These are phyloP conservation scores for Malurus cyaneus DNA, from an alignment of 2,113 vertebrate genomes.

Conservation along the genomic window DNA sequence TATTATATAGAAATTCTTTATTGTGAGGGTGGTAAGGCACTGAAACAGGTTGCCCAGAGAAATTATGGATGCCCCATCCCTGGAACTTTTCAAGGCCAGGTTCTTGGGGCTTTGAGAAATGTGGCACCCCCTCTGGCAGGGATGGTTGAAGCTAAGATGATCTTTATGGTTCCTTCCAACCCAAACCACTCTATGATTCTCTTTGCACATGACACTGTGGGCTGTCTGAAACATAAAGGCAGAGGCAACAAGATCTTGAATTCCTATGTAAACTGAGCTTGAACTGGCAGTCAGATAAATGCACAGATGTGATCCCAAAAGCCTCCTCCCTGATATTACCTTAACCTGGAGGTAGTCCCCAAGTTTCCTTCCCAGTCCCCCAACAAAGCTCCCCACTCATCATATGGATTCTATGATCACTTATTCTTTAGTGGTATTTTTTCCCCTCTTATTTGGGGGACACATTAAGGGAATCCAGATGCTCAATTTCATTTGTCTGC, in stretches of 20 bases:
- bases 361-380: background rate
- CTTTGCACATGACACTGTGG: no score
- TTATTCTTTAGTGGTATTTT: background rate
- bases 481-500: background rate
- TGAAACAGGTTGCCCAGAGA: background rate
- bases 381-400: background rate
- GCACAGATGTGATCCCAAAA: background rate
- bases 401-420: background rate
- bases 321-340: background rate
- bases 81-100: background rate
- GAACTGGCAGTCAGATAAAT: background rate
- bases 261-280: background rate
- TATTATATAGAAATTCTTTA: background rate
- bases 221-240: background rate
- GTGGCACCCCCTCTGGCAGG: no score
- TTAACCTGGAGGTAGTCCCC: background rate
- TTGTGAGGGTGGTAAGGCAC: background rate
- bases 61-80: background rate
- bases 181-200: background rate
- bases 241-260: background rate
- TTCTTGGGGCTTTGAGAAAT: background rate
- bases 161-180: background rate
- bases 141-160: background rate
- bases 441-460: fast-evolving
- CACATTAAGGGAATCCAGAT: conserved; percentile 29